Evolutionary conservation across 2,797 vertebrate genomes (phyloP).

Genomic region (Setipinna tenuifilis): DNA sequence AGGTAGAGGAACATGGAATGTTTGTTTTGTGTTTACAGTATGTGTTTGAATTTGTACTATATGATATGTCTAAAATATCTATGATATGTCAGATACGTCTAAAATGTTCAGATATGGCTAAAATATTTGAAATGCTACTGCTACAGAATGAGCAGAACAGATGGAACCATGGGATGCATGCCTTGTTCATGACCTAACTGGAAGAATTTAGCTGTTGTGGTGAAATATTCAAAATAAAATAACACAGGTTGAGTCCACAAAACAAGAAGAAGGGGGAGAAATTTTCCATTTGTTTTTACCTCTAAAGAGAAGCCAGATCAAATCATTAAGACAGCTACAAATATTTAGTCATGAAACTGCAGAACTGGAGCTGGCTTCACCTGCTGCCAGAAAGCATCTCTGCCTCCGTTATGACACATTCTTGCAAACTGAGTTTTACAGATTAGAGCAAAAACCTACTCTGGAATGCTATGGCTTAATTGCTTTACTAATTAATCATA

Average conservation of each 20-base stretch:
- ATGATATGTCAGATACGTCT: background rate
- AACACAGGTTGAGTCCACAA: slow-evolving; percentile 2
- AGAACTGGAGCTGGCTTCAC: slow-evolving; percentile 40
- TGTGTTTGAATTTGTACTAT: background rate
- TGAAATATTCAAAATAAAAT: background rate
- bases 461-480: slow-evolving; percentile 48
- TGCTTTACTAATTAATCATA: slow-evolving; percentile 50
- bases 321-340: slow-evolving; percentile 37
- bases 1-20: background rate
- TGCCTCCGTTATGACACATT: slow-evolving; percentile 35
- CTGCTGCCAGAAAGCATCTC: slow-evolving; percentile 51
- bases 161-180: background rate
- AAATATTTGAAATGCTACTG: background rate
- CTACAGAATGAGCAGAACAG: background rate
- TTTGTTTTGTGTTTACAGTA: background rate
- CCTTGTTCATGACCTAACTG: background rate
- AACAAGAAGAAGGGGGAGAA: background rate
- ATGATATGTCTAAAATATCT: background rate
- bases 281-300: slow-evolving; percentile 23
- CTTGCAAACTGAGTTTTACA: slow-evolving; percentile 39
- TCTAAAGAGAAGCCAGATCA: slow-evolving; percentile 44
- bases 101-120: background rate
- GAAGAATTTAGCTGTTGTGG: background rate
- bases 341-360: slow-evolving; percentile 50
- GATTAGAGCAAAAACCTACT: slow-evolving; percentile 37